phyloP scores from a whole-genome alignment of 2,888 invertebrate species.

The Dyspetes luteomarginatus region DNA sequence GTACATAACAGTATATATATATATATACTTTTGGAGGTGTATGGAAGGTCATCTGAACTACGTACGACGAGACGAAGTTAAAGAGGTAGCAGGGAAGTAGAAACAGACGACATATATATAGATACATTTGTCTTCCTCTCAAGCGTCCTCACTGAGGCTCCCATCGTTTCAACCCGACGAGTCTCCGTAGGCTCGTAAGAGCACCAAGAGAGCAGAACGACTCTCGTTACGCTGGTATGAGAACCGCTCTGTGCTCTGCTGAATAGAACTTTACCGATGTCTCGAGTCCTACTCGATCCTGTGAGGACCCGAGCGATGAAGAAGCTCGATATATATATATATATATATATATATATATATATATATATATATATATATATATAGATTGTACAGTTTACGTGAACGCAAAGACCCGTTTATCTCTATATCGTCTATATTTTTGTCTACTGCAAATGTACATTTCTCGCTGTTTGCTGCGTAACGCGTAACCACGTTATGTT shows the following conservation, averaged over 20 bases:
- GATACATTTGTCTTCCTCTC: conserved; percentile 26
- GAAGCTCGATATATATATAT: conserved; percentile 28
- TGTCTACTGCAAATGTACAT: conserved; percentile 1
- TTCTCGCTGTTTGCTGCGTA: background rate
- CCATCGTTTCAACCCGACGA: conserved; percentile 52
- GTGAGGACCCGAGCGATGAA: conserved; percentile 20
- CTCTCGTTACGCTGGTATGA: conserved; percentile 54
- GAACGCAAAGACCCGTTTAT: background rate
- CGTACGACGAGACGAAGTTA: conserved; percentile 28
- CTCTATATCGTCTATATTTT: background rate
- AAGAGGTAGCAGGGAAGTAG: conserved; percentile 37
- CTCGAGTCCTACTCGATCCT: conserved; percentile 62
- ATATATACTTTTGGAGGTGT: conserved; percentile 21
- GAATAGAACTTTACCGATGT: conserved; percentile 48
- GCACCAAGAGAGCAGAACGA: conserved; percentile 55
- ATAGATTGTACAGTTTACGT: background rate
- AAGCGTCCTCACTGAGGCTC: conserved; percentile 39
- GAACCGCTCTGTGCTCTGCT: conserved; percentile 26
- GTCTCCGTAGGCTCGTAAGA: conserved; percentile 55
- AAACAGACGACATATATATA: conserved; percentile 7
- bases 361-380: too few species aligned
- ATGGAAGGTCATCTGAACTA: conserved; percentile 38
- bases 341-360: too few species aligned
- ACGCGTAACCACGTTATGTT: background rate
- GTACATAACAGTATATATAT: background rate